Evolutionary conservation across 2,113 vertebrate species (phyloP).

Genomic region (Rousettus leschenaultii): DNA sequence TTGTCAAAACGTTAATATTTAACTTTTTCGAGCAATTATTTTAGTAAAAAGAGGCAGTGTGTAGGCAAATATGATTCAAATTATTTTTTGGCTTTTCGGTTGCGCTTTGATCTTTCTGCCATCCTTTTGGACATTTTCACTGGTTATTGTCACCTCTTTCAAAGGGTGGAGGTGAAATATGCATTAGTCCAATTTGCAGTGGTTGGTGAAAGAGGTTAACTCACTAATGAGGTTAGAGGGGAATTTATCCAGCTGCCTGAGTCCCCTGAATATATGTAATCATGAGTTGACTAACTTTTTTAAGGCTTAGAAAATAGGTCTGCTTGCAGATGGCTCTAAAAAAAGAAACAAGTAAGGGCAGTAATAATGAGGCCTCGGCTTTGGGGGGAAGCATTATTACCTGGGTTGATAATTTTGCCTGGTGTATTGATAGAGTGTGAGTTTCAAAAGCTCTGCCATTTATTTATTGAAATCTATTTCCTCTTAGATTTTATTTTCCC

Average conservation of each 20-base stretch:
- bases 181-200: neutral
- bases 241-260: neutral
- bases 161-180: neutral
- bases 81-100: neutral
- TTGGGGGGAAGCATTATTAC: neutral
- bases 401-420: neutral
- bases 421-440: neutral
- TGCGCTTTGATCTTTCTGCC: conserved; percentile 35
- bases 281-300: neutral
- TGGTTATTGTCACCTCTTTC: neutral
- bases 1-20: neutral
- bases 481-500: conserved; percentile 10
- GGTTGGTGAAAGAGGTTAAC: neutral
- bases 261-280: neutral
- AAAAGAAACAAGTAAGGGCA: neutral
- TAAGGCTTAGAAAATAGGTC: conserved; percentile 44
- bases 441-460: neutral
- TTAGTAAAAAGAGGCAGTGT: neutral
- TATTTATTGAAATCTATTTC: neutral
- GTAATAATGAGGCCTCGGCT: neutral
- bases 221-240: neutral
- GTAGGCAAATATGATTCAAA: neutral
- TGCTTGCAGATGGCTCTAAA: neutral
- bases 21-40: neutral
- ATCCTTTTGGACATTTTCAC: neutral